phyloP scores from a whole-genome alignment of 2,113 vertebrate species.

The Callospermophilus lateralis region DNA sequence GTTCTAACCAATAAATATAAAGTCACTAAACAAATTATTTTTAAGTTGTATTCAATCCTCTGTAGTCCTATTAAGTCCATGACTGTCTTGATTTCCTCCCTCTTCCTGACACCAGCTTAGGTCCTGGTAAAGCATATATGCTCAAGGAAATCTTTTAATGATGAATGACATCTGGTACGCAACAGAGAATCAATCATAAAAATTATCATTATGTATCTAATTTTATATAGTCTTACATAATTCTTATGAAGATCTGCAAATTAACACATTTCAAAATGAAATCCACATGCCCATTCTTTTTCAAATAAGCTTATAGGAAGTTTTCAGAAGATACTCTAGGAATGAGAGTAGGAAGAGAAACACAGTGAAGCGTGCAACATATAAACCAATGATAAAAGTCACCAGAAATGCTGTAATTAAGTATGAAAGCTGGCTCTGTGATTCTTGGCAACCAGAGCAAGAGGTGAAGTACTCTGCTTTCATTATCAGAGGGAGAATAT shows the following conservation, averaged over 20 bases:
- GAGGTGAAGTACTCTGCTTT: constrained; percentile 19
- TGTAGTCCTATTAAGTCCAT: background rate
- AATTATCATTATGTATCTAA: background rate
- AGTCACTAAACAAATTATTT: background rate
- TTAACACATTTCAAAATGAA: constrained; percentile 15
- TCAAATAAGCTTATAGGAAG: background rate
- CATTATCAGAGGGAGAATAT: constrained; percentile 38
- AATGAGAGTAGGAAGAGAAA: background rate
- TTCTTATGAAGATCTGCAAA: background rate
- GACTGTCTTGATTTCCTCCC: background rate
- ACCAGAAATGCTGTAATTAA: background rate
- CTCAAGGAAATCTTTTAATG: background rate
- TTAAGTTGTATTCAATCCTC: background rate
- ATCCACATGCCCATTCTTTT: background rate
- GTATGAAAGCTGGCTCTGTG: background rate
- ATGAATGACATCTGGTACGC: background rate
- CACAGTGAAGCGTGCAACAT: background rate
- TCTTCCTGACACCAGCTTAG: background rate
- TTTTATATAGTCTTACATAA: background rate
- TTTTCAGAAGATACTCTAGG: background rate
- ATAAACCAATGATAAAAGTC: background rate
- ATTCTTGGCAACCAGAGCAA: background rate
- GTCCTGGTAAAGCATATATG: background rate
- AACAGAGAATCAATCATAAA: background rate
- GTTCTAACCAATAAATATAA: background rate